A percentile compares a stretch with the other conserved stretches of the same genome.
These are phyloP conservation scores for Maconellicoccus hirsutus DNA, from an alignment of 1,140 invertebrate species.

Conservation along the genomic window DNA sequence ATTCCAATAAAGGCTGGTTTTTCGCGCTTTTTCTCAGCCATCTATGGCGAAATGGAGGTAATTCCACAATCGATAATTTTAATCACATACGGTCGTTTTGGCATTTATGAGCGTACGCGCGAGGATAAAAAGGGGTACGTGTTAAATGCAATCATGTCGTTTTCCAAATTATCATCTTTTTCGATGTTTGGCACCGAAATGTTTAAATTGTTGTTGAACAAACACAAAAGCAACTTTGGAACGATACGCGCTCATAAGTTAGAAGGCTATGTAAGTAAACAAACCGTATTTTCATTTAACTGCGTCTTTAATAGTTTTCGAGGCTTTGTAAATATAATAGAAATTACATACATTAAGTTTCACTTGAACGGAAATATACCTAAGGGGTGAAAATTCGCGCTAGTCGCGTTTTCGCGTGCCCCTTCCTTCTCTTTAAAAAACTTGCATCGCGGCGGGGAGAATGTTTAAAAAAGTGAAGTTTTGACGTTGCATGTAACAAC, in stretches of 20 bases:
- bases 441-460: background rate
- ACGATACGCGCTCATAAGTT: background rate
- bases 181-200: conserved; percentile 3
- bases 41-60: no score
- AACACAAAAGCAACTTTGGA: background rate
- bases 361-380: background rate
- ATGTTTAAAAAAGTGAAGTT: conserved; percentile 5
- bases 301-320: conserved; percentile 8
- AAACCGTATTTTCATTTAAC: conserved; percentile 9
- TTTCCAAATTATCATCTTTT: conserved; percentile 9
- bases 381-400: conserved; percentile 1
- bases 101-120: no score
- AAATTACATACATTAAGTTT: conserved; percentile 6
- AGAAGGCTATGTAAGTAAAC: background rate
- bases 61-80: no score
- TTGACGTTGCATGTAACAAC: conserved; percentile 7
- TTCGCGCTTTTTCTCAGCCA: no score
- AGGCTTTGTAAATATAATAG: conserved; percentile 5
- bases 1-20: no score
- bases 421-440: background rate
- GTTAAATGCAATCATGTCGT: background rate
- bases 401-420: background rate
- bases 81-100: no score
- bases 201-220: conserved; percentile 9
- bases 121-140: background rate